A percentile compares a stretch with the other conserved stretches of the same genome.
phyloP scores from a whole-genome alignment of 2,797 vertebrate species.

The Tachyglossus aculeatus region DNA sequence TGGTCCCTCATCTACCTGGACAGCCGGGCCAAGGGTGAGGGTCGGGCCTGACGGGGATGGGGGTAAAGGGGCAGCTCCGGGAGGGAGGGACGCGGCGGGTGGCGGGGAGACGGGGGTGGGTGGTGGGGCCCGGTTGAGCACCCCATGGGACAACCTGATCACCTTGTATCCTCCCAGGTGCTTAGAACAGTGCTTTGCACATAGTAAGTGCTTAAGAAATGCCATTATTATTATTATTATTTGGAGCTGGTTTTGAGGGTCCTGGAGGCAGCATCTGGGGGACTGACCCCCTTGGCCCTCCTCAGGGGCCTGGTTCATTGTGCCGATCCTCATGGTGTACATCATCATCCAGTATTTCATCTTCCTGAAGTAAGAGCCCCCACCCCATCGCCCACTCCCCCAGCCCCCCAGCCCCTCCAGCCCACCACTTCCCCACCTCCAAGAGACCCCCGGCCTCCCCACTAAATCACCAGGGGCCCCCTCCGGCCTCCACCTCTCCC shows the following conservation, averaged over 20 bases:
- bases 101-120: not conserved
- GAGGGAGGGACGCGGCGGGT: not conserved
- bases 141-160: too few species aligned
- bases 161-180: too few species aligned
- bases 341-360: slow-evolving; percentile 69
- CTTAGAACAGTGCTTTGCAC: too few species aligned
- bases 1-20: slow-evolving; percentile 69
- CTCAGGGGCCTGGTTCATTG: slow-evolving; percentile 60
- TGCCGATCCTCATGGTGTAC: slow-evolving; percentile 68
- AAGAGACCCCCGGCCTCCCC: too few species aligned
- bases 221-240: too few species aligned
- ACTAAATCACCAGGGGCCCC: accelerated
- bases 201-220: too few species aligned
- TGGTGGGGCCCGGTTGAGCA: not conserved
- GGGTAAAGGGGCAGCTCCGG: not conserved
- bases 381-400: too few species aligned
- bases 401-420: not conserved
- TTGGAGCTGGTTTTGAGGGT: too few species aligned
- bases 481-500: not conserved
- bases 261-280: not conserved
- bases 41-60: too few species aligned
- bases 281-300: too few species aligned
- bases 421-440: not conserved
- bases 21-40: slow-evolving; percentile 44
- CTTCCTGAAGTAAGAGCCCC: slow-evolving; percentile 64